Base-by-base conservation (phyloP, 2,113 vertebrate species). In the Sander vitreus region DNA sequence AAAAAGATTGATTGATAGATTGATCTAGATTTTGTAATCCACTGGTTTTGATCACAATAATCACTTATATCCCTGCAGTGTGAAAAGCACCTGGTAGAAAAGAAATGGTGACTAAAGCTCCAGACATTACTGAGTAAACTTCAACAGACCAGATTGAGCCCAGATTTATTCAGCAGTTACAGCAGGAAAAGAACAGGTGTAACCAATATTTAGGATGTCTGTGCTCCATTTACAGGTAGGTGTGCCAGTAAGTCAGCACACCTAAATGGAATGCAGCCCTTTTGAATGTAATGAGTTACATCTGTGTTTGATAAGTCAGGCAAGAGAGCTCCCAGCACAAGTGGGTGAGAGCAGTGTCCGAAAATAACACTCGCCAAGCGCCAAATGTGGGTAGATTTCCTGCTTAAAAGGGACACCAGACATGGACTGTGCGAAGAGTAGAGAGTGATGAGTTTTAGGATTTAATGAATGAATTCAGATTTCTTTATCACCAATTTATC, bases 181-280 rank as follows among this genome's bases (percentile, higher is more conserved):
- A 59, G 30, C 58, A 72, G 73, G 64, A 68, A 11, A 58, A 55
- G 19, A 74, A 25, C n/a, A 64, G 71, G 81, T 85, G 78, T 53
- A 80, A 82, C 66, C 33, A 69, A 82, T 81, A 79, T 55, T 63
- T 48, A 30, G 13, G 53, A 59, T 66, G 81, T 78, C 79, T 54
- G 10, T 2, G 47, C 11, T 80, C 55, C 14, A 57, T 62, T 53
- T 73, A 78, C 70, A 78, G 71, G 70, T 73, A n/a, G 3, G 63
- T 21, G 19, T 48, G 70, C 85, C 73, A 78, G 69, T 55, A 60
- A 47, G 6, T 51, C 64, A 60, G 58, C 70, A 76, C 73, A 88
- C 27, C 30, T 45, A 45, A 78, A 85, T 67, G 82, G 73, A 67
- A 78, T 67, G 76, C 36, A 67, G 76, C 76, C 62, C 13, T 54